Base-by-base conservation (phyloP, 37 sponge, comb jelly and placozoan species). In the Halisarca cf. caerulea region DNA sequence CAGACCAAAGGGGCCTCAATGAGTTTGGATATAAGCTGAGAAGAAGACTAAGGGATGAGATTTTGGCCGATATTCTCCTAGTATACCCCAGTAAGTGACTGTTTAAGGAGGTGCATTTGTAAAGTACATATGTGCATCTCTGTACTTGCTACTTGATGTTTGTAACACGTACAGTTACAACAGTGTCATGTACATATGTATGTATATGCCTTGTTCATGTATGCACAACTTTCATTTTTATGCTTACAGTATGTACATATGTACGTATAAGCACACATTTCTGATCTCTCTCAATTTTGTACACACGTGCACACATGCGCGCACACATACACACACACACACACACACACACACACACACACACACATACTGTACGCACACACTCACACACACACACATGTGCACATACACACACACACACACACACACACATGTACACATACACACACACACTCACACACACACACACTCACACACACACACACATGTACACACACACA, bases 271-370 rank as follows among this genome's bases (percentile, higher is more conserved):
- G 11, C 51, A 47, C 51, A 14, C 11, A 47, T 47, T 47, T 6
- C 6, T 47, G 51, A n/a, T n/a, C n/a, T n/a, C n/a, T n/a, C n/a
- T n/a, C 11, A 11, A 47, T 47, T 47, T 6, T 47, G 51, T 47
- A 47, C 11, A 11, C 37, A 44, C 36, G 57, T 7, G 42, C 47
- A 58, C 79, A 47, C 51, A 14, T 47, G 51, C 51, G 11, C 70
- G 89, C 82, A 20, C 85, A 89, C 68, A 84, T 84, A 42, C 85
- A 89, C 34, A 89, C 84, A 85, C 89, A 85, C 51, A 84, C 69
- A 84, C 85, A 80, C 53, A 81, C 84, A 43, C 85, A 84, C 36
- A 80, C 85, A 81, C 80, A 85, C 53, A 85, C 85, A 47, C 51
- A 47, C 51, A 47, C 51, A 72, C 74, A 72, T 39, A 72, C 74